Base-by-base conservation (phyloP, 2,797 vertebrate species). In the Podargus strigoides region DNA sequence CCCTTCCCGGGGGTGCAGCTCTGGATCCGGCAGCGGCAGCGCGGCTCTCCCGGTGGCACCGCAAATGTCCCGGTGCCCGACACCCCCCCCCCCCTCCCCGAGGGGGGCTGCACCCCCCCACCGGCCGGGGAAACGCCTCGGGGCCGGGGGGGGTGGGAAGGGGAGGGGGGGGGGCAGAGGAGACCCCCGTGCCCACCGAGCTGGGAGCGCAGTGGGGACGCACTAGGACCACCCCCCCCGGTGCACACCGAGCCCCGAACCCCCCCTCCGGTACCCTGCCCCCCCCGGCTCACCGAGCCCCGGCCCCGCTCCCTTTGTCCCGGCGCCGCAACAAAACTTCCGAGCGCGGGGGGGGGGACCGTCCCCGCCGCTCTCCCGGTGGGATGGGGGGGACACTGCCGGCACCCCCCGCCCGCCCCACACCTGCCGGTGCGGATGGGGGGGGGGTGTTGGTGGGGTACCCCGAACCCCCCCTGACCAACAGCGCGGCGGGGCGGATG, bases 261-360 rank as follows among this genome's bases (percentile, higher is more conserved):
- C 34, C 52, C 41, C 21, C n/a, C 47, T 26, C n/a, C 6, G 17
- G 44, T 10, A 36, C 32, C 67, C 28, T 36, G 8, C 50, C 3
- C 37, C 58, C 49, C 50, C 69, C n/a, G 52, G 41, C 56, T 36
- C 85, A 39, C 58, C 76, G 55, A 20, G 53, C 49, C 70, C 64
- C 64, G 64, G 52, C 41, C 82, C 41, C 62, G 49, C 76, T 79
- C 76, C 75, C 95, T 96, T 96, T 95, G 95, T 95, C 91, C 88
- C n/a, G 49, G 41, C 20, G 42, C 72, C 44, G 72, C 22, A 79
- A 69, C 87, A 93, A 93, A 88, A 92, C 90, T 94, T 91, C 44
- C 44, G n/a, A 36, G 66, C 47, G 34, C 26, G 32, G 46, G 27
- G 47, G 16, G 14, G 26, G 39, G 62, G 27, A 56, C 32, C n/a